A percentile compares a stretch with the other conserved stretches of the same genome.
phyloP scores from a whole-genome alignment of 2,888 invertebrate genomes.

The Drosophila kanekoi region DNA sequence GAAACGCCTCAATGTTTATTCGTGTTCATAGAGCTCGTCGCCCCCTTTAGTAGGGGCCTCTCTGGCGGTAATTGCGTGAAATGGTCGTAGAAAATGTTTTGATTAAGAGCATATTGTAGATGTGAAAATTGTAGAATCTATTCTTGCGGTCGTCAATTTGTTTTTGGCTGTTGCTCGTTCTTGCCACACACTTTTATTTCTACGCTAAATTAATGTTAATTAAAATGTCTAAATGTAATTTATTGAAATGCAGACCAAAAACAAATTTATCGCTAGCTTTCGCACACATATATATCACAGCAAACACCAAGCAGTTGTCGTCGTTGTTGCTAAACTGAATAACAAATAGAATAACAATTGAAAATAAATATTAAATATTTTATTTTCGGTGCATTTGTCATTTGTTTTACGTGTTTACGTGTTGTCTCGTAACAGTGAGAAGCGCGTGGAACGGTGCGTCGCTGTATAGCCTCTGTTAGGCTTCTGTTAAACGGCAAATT shows the following conservation, averaged over 20 bases:
- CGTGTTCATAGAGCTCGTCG: constrained; percentile 35
- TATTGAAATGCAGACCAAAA: constrained; percentile 41
- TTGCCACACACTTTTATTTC: constrained; percentile 39
- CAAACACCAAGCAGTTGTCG: constrained; percentile 13
- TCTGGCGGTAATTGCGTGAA: constrained; percentile 32
- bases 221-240: constrained; percentile 68
- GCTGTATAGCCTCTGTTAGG: constrained; percentile 44
- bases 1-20: constrained; percentile 62
- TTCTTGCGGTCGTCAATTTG: constrained; percentile 38
- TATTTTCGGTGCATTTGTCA: constrained; percentile 19
- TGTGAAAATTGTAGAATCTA: constrained; percentile 50
- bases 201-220: constrained; percentile 76
- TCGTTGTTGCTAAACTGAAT: constrained; percentile 32
- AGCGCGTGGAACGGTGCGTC: constrained; percentile 38
- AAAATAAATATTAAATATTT: constrained; percentile 28
- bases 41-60: background rate
- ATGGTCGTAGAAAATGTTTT: constrained; percentile 25
- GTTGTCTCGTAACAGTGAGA: constrained; percentile 42
- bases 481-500: constrained; percentile 24
- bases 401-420: constrained; percentile 9
- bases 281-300: background rate
- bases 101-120: constrained; percentile 45
- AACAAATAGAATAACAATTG: constrained; percentile 20
- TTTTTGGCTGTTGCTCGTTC: constrained; percentile 20
- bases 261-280: constrained; percentile 20